Evolutionary conservation across 2,888 invertebrate genomes (phyloP).

Genomic region (Epinotia demarniana): DNA sequence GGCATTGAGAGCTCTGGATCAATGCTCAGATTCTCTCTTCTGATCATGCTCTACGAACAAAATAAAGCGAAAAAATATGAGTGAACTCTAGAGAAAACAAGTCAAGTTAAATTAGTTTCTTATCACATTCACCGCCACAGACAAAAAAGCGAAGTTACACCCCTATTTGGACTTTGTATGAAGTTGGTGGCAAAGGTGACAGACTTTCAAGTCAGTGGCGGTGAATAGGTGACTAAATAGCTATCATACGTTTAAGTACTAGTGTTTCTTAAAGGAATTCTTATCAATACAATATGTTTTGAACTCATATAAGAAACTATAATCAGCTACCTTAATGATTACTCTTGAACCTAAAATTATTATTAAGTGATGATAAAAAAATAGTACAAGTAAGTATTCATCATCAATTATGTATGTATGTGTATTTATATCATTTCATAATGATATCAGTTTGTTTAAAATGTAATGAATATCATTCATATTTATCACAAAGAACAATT

Average conservation of each 20-base stretch:
- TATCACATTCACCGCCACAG: background rate
- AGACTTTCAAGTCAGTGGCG: too few relatives aligned
- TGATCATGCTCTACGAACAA: conserved; percentile 67
- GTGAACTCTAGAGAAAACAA: background rate
- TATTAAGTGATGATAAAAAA: background rate
- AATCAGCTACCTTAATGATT: background rate
- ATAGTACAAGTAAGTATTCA: background rate
- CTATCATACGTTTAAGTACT: too few relatives aligned
- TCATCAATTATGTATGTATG: background rate
- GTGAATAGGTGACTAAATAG: too few relatives aligned
- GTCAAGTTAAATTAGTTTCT: background rate
- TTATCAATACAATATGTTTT: background rate
- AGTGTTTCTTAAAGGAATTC: background rate
- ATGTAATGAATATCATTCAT: background rate
- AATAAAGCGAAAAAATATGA: background rate
- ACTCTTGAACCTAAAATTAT: background rate
- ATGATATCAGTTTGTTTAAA: background rate
- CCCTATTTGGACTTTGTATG: too few relatives aligned
- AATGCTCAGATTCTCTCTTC: conserved; percentile 67
- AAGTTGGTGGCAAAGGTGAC: too few relatives aligned
- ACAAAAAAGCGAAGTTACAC: too few relatives aligned
- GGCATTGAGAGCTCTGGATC: conserved; percentile 63
- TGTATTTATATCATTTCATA: background rate
- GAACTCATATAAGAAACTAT: background rate
- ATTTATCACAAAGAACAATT: background rate